Evolutionary conservation across 2,888 invertebrate genomes (phyloP).

Genomic region (Synergus itoensis): DNA sequence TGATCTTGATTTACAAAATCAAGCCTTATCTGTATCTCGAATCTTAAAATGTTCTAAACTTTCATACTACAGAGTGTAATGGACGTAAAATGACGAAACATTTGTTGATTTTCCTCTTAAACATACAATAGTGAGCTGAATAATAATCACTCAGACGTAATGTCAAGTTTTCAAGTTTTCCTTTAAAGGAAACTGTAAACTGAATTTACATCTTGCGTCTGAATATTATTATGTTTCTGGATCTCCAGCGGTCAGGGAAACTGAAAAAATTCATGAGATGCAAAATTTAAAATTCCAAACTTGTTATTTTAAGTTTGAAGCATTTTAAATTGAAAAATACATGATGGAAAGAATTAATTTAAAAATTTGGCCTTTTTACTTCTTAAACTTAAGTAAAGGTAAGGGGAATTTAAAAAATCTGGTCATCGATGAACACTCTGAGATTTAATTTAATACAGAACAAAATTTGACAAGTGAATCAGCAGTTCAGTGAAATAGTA

Average conservation of each 20-base stretch:
- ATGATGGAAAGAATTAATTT: neutral
- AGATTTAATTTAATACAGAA: neutral
- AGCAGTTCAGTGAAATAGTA: slow-evolving; percentile 25
- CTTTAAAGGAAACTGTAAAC: neutral
- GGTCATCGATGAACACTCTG: neutral
- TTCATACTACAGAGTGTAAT: neutral
- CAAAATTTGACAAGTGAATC: neutral
- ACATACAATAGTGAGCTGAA: neutral
- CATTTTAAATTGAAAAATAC: neutral
- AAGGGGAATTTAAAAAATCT: neutral
- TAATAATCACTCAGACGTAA: slow-evolving; percentile 8
- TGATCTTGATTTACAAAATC: slow-evolving; percentile 18
- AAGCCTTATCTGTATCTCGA: neutral
- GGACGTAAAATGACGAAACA: slow-evolving; percentile 1
- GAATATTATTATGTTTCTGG: neutral
- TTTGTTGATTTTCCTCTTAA: slow-evolving; percentile 8
- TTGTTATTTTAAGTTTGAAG: neutral
- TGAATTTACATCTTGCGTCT: neutral
- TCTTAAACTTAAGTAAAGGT: neutral
- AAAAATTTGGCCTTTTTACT: neutral
- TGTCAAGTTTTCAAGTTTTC: slow-evolving; percentile 5
- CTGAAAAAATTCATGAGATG: neutral
- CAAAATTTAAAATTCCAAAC: neutral
- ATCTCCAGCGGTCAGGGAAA: neutral
- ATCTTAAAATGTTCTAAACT: slow-evolving; percentile 13